A percentile compares a stretch with the other conserved stretches of the same genome.
Conservation (phyloP, 2,113 vertebrate genomes). For the Heterochromis multidens region DNA sequence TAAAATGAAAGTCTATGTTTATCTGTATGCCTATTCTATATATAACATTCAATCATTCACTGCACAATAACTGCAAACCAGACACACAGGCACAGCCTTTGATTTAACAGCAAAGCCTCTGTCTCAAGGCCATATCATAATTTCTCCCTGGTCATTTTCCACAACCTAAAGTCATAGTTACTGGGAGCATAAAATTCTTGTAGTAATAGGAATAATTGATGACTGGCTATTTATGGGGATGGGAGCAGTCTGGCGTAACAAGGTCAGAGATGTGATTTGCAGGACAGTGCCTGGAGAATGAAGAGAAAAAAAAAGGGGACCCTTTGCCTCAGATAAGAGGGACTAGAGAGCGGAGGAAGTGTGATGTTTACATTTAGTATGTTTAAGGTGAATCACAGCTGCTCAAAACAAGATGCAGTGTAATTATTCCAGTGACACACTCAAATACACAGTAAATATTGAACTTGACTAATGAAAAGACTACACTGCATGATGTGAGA, state of each 20-base stretch:
- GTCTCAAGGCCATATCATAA: not conserved
- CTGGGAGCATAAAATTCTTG: constrained; percentile 13
- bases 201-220: constrained; percentile 29
- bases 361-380: not conserved
- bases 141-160: constrained; percentile 21
- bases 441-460: not conserved
- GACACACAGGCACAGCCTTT: not conserved
- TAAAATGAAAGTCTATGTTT: not conserved
- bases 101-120: constrained; percentile 5
- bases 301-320: not conserved
- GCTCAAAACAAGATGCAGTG: not conserved
- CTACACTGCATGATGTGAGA: not conserved
- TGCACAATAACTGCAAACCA: not conserved
- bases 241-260: constrained; percentile 11
- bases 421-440: not conserved
- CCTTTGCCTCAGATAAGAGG: not conserved
- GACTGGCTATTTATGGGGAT: constrained; percentile 25
- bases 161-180: not conserved
- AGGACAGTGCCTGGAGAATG: not conserved
- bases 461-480: not conserved
- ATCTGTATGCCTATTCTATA: not conserved
- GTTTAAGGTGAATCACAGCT: not conserved
- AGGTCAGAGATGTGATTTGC: constrained; percentile 49
- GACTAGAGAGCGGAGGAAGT: not conserved
- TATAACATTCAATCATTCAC: not conserved